phyloP scores from a whole-genome alignment of 1,140 invertebrate genomes.

The Sitobion miscanthi region DNA sequence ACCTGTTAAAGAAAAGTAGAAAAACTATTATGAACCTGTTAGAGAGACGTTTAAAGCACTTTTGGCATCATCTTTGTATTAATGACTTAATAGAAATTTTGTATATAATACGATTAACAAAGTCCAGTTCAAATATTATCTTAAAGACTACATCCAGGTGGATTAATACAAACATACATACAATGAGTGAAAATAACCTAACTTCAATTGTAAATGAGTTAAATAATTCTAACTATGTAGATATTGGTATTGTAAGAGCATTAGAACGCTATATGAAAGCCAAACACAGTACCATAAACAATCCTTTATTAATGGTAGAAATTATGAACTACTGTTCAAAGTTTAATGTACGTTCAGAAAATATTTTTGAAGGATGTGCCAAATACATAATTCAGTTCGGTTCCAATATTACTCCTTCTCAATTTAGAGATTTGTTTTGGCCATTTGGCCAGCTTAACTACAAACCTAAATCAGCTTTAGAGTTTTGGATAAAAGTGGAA shows the following conservation, averaged over 20 bases:
- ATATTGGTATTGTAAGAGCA: slow-evolving; percentile 67
- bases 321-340: slow-evolving; percentile 72
- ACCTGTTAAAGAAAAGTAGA: slow-evolving; percentile 69
- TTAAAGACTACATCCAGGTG: slow-evolving; percentile 68
- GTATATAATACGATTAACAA: slow-evolving; percentile 60
- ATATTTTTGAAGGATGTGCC: slow-evolving; percentile 68
- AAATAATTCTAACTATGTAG: slow-evolving; percentile 65
- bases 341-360: slow-evolving; percentile 67
- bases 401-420: slow-evolving; percentile 65
- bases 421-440: slow-evolving; percentile 69
- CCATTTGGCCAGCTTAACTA: slow-evolving; percentile 72
- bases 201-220: slow-evolving; percentile 69
- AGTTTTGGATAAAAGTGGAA: slow-evolving; percentile 72
- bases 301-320: slow-evolving; percentile 67
- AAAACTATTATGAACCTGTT: slow-evolving; percentile 69
- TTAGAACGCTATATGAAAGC: slow-evolving; percentile 70
- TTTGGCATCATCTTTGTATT: slow-evolving; percentile 69
- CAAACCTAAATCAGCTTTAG: slow-evolving; percentile 64
- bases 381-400: slow-evolving; percentile 68
- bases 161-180: slow-evolving; percentile 70
- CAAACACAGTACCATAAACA: slow-evolving; percentile 62
- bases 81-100: slow-evolving; percentile 69
- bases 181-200: slow-evolving; percentile 68
- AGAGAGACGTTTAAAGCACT: slow-evolving; percentile 68
- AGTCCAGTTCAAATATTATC: slow-evolving; percentile 62